Conservation (phyloP, 2,113 vertebrate genomes). For the Solenodon paradoxus region DNA sequence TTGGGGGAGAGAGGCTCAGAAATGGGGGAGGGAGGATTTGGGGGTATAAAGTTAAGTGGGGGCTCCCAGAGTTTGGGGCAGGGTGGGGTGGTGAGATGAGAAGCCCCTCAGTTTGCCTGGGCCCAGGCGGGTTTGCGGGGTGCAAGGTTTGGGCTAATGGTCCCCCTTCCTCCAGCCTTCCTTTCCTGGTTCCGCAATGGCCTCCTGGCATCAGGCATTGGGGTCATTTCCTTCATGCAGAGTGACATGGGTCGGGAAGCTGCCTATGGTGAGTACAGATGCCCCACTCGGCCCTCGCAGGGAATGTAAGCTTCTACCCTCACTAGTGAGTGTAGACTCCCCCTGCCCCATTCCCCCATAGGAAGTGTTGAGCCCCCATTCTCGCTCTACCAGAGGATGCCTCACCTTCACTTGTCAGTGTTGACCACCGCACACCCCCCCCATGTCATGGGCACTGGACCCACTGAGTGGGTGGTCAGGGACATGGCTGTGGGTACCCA, state of each 20-base stretch:
- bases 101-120: background rate
- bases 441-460: background rate
- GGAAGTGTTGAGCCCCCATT: background rate
- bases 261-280: constrained; percentile 84
- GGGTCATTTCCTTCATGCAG: constrained; percentile 92
- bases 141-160: background rate
- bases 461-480: background rate
- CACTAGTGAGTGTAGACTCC: background rate
- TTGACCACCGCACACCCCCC: background rate
- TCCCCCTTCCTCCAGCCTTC: constrained; percentile 82
- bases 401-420: background rate
- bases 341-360: background rate
- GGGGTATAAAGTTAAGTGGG: background rate
- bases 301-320: too few species aligned
- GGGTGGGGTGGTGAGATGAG: too few species aligned
- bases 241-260: constrained; percentile 91
- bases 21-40: background rate
- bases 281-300: background rate
- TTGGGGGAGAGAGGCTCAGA: background rate
- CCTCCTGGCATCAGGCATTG: constrained; percentile 89
- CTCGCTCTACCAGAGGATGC: background rate
- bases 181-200: constrained; percentile 94
- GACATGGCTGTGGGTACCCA: background rate
- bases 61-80: background rate
- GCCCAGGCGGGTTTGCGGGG: rapidly evolving